phyloP scores from a whole-genome alignment of 2,797 vertebrate genomes.

The Vipera latastei region DNA sequence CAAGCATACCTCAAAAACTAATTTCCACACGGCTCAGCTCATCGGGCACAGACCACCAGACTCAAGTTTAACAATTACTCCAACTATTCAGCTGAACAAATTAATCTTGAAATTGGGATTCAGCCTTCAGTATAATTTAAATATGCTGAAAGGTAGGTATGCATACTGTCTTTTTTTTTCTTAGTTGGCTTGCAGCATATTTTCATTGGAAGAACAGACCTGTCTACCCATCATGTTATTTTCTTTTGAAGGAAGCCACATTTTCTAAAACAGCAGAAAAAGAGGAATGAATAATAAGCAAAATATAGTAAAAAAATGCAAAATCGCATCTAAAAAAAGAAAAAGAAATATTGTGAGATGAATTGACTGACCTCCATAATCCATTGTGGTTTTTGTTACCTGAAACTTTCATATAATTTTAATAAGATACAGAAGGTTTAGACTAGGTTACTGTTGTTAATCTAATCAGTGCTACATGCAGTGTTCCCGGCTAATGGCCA shows the following conservation, averaged over 20 bases:
- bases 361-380: not conserved
- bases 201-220: not conserved
- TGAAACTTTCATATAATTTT: not conserved
- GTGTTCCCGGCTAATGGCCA: not conserved
- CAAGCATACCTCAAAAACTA: conserved; percentile 1
- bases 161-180: not conserved
- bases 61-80: not conserved
- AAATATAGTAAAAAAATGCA: not conserved
- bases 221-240: not conserved
- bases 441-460: too few relatives aligned
- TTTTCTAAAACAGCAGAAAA: not conserved
- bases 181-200: not conserved
- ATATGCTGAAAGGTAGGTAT: not conserved
- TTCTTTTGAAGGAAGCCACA: not conserved
- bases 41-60: not conserved
- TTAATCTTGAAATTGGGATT: not conserved
- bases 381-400: not conserved
- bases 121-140: not conserved
- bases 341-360: not conserved
- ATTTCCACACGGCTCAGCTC: conserved; percentile 3
- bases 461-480: not conserved
- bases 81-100: not conserved
- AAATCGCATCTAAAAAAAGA: not conserved
- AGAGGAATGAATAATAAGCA: not conserved
- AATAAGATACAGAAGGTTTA: not conserved